A percentile compares a stretch with the other conserved stretches of the same genome.
These are phyloP conservation scores for Grammomys dolichurus DNA, from an alignment of 2,113 vertebrate genomes.

Conservation along the genomic window DNA sequence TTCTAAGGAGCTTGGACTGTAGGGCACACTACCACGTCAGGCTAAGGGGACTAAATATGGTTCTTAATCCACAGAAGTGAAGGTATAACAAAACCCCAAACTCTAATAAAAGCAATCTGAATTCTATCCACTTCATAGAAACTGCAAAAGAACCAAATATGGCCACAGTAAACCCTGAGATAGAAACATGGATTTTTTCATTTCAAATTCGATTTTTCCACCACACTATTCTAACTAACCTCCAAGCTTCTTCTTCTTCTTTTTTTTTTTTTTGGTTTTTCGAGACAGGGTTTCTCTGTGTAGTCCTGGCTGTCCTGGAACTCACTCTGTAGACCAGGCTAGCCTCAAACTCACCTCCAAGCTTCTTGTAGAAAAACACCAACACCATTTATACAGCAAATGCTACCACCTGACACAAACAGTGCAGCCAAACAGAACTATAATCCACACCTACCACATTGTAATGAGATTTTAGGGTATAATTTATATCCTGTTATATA, in stretches of 20 bases:
- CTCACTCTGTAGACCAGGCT: too few species aligned
- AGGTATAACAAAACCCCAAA: neutral
- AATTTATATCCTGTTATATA: neutral
- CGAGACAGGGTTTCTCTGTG: too few species aligned
- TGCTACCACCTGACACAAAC: conserved; percentile 9
- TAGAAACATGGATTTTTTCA: neutral
- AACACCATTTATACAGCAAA: neutral
- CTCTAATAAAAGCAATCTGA: conserved; percentile 44
- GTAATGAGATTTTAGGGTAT: conserved; percentile 26
- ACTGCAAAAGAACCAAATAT: conserved; percentile 59
- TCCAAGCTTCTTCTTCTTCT: neutral
- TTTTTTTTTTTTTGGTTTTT: too few species aligned
- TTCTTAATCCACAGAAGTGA: neutral
- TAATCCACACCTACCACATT: conserved; percentile 6
- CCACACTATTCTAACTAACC: neutral
- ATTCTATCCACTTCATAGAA: conserved; percentile 42
- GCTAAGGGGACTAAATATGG: neutral
- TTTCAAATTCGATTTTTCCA: neutral
- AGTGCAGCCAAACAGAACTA: conserved; percentile 1
- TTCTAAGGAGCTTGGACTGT: neutral
- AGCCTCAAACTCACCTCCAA: neutral
- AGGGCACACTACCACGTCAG: neutral
- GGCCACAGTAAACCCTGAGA: conserved; percentile 24
- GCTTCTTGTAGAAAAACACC: neutral
- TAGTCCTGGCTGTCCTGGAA: too few species aligned